Evolutionary conservation across 53 echinoderm and acorn worm species (phyloP), one percentile per base, ranked within the genome.

Genomic region (Apostichopus leukothele): DNA sequence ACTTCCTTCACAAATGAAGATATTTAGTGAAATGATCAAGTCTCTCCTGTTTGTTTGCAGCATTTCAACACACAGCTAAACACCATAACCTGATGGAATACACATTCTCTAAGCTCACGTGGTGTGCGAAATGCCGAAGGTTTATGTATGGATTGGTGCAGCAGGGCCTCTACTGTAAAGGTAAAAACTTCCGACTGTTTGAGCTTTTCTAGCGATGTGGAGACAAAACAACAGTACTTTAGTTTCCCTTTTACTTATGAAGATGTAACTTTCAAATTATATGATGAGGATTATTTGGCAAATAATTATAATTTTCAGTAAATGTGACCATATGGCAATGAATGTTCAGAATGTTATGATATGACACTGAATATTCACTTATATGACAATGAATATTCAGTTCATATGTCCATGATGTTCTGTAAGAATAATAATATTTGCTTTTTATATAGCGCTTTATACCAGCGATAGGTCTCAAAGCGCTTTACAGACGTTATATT

Each of bases 81-180:
- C 90, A 90, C 21, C 98, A 97, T 86, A 67, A 68, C 18, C 80
- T 97, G 6, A 86, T 86, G 78, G 94, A 96, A 52, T 87, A 88
- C 89, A 97, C 95, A 18, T 94, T 97, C 91, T 97, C 98, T 53
- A 94, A 93, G 12, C 87, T 97, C 75, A 93, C 94, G 90, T 97
- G 96, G 96, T 97, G 98, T 67, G 91, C 91, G 57, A 94, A 94
- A 60, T 97, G 98, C 88, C 63, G 63, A 52, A 96, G 96, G 88
- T 97, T 97, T 90, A 97, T 97, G 98, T 97, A 90, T 71, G 98
- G 98, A 54, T 75, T 97, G 51, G 89, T 96, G 7, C 95, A 96
- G 51, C 98, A 97, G 63, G 98, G 98, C 1, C 86, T 94, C 4
- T 89, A 93, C 50, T 97, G 98, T 86, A 87, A 79, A 85, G 88